Percentiles rank a stretch among this genome's conserved stretches.
These are phyloP conservation scores for Acanthosepion lycidas DNA, from an alignment of 2,888 invertebrate genomes.

Conservation along the genomic window DNA sequence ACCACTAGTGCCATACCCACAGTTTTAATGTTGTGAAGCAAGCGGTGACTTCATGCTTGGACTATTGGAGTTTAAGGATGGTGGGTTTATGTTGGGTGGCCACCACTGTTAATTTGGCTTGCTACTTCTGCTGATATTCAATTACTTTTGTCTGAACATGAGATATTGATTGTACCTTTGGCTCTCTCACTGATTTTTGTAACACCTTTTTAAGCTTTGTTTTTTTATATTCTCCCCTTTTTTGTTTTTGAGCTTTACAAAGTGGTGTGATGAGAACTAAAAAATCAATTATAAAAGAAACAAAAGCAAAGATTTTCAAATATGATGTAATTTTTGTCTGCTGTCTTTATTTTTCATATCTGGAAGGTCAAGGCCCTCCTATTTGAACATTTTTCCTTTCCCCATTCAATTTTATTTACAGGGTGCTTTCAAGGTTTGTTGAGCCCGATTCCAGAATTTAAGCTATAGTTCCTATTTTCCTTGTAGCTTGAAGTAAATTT, in stretches of 20 bases:
- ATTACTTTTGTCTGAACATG: too few species aligned
- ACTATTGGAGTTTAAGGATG: not conserved
- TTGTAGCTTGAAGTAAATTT: not conserved
- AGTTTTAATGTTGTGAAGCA: constrained; percentile 21
- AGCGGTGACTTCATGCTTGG: not conserved
- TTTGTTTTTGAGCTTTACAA: too few species aligned
- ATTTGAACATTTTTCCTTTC: not conserved
- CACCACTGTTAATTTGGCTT: not conserved
- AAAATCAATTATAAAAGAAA: not conserved
- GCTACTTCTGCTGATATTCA: too few species aligned
- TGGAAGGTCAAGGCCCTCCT: not conserved
- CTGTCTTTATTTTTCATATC: not conserved
- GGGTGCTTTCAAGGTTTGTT: not conserved
- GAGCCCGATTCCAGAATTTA: not conserved
- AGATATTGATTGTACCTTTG: too few species aligned
- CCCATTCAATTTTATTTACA: not conserved
- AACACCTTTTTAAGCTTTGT: too few species aligned
- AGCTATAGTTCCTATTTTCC: not conserved
- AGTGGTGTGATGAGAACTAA: too few species aligned
- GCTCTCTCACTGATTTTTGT: too few species aligned
- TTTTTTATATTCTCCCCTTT: too few species aligned
- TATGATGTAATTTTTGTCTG: not conserved
- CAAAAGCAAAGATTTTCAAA: not conserved
- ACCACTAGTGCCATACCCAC: constrained; percentile 33
- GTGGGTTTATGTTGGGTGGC: not conserved